Evolutionary conservation across 2,888 invertebrate species (phyloP), one percentile per base, ranked within the genome.

Genomic region (Heteropelma amictum): DNA sequence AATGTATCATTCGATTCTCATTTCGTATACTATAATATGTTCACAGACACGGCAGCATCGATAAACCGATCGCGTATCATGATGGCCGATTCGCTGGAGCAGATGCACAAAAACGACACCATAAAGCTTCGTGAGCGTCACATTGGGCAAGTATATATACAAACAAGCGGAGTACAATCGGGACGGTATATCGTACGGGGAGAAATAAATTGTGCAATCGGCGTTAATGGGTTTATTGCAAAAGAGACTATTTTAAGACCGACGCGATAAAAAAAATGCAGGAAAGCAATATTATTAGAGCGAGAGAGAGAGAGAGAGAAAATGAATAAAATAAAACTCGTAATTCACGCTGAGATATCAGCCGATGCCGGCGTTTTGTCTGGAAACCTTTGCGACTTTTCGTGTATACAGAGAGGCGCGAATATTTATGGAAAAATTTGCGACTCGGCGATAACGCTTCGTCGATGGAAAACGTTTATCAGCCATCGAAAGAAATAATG

Each of bases 111-210:
- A 90, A 90, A 92, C 74, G 95, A 96, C 85, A 97, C 96, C 0
- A 93, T 97, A 72, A 93, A 93, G 79, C 91, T 96, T 58, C 92
- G 97, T 33, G 94, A 96, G 86, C 93, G 95, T 85, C 93, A 95
- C 84, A 93, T 97, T 82, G 96, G 96, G 97, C 96, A 89, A 94
- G 94, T 89, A n/a, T n/a, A n/a, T n/a, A n/a, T n/a, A 51, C 14
- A n/a, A 17, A 45, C 17, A 12, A 47, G 49, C 7, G 8, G 17
- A 7, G n/a, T 17, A 30, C 5, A 49, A 38, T 8, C 5, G 3
- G 26, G 5, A 19, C 47, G n/a, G n/a, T n/a, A n/a, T 23, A 23
- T 8, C 10, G 3, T 14, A 10, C 12, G n/a, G n/a, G n/a, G n/a
- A 47, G 26, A 26, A 49, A 49, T 5, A 26, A 26, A 23, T 21